Evolutionary conservation across 2,888 invertebrate genomes (phyloP).

Genomic region (Eupithecia vulgata): DNA sequence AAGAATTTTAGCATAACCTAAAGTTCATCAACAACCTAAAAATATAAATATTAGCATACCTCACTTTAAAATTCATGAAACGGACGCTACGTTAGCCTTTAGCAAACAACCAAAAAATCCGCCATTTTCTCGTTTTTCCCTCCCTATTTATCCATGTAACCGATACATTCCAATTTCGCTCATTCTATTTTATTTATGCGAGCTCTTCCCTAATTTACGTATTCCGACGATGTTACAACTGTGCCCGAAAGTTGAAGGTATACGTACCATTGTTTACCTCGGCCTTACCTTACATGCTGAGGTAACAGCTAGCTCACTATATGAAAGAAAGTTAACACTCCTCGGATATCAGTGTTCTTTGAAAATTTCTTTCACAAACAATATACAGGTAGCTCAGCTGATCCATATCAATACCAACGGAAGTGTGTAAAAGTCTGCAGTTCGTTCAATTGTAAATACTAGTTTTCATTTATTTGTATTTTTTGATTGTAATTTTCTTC

Average conservation of each 20-base stretch:
- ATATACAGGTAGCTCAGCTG: too few species aligned
- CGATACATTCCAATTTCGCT: conserved; percentile 47
- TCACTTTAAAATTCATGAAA: conserved; percentile 26
- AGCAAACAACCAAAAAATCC: conserved; percentile 27
- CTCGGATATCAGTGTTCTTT: background rate
- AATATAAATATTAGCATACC: background rate
- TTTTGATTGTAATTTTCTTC: too few species aligned
- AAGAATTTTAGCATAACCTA: background rate
- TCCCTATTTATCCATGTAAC: conserved; percentile 41
- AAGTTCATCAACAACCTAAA: background rate
- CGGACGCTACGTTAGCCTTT: conserved; percentile 14
- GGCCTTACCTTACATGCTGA: conserved; percentile 41
- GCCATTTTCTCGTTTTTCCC: conserved; percentile 21
- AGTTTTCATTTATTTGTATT: too few species aligned
- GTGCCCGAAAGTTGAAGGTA: conserved; percentile 42
- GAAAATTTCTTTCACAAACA: too few species aligned
- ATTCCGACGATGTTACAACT: conserved; percentile 45
- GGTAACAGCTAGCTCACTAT: conserved; percentile 15
- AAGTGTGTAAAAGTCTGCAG: too few species aligned
- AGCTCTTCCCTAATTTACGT: conserved; percentile 45
- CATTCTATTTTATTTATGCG: conserved; percentile 46
- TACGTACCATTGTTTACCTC: conserved; percentile 44
- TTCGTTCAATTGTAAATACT: too few species aligned
- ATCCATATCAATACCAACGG: too few species aligned
- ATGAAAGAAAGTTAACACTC: background rate